Evolutionary conservation across 2,888 invertebrate species (phyloP).

Genomic region (Trisateles emortualis): DNA sequence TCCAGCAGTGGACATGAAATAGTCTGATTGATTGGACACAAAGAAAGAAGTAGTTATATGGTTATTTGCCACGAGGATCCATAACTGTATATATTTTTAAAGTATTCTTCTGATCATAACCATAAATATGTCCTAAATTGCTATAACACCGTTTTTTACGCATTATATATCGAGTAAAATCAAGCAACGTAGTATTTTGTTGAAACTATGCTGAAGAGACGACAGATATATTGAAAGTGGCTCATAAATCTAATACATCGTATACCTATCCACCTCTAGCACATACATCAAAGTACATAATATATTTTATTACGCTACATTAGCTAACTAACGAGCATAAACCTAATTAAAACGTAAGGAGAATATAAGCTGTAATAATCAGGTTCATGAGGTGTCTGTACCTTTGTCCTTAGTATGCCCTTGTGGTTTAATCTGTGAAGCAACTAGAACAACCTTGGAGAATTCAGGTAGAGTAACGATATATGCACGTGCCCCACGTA

Average conservation of each 20-base stretch:
- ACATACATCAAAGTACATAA: neutral
- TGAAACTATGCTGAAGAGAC: neutral
- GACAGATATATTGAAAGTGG: neutral
- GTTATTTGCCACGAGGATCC: too few species aligned
- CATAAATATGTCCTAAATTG: too few species aligned
- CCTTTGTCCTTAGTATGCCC: neutral
- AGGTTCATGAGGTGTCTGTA: neutral
- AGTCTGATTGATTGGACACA: too few species aligned
- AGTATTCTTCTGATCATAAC: too few species aligned
- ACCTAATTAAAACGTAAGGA: slow-evolving; percentile 9
- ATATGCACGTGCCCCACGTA: neutral
- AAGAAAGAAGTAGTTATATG: too few species aligned
- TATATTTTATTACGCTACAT: slow-evolving; percentile 8
- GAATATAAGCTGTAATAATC: neutral
- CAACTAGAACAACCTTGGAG: neutral
- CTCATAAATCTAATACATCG: slow-evolving; percentile 1
- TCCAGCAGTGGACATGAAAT: too few species aligned
- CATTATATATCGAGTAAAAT: neutral
- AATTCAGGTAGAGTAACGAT: neutral
- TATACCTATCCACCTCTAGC: neutral
- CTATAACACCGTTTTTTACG: too few species aligned
- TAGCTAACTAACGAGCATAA: slow-evolving; percentile 3
- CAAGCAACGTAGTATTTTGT: neutral
- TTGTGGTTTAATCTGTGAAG: neutral
- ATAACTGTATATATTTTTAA: too few species aligned